These are phyloP conservation scores for Oopsacas minuta DNA, from an alignment of 37 sponge, comb jelly and placozoan species.

Conservation along the genomic window DNA sequence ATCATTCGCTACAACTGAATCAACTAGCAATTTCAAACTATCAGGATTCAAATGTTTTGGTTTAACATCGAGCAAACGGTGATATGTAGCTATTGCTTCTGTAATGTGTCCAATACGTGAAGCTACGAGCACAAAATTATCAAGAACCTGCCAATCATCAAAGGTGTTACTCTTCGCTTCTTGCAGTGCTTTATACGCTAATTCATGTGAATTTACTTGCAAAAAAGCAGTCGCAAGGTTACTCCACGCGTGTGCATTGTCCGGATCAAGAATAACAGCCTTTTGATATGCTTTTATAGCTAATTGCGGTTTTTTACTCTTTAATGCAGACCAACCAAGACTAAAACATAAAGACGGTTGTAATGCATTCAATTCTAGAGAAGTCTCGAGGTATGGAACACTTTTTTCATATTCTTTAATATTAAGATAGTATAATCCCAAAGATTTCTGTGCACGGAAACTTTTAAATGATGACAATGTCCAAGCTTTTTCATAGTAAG, in stretches of 20 bases:
- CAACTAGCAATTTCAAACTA: not conserved
- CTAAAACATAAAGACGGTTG: not conserved
- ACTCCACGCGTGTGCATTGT: conserved; percentile 10
- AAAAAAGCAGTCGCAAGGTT: not conserved
- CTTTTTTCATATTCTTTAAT: not conserved
- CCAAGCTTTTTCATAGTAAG: conserved; percentile 8
- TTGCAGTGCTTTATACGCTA: conserved; percentile 9
- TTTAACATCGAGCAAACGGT: not conserved
- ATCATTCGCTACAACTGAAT: not conserved
- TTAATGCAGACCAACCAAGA: not conserved
- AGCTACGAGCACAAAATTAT: not conserved
- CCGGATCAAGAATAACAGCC: not conserved
- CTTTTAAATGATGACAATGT: not conserved
- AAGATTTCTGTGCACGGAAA: not conserved
- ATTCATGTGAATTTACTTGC: not conserved
- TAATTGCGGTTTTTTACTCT: not conserved
- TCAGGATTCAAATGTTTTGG: conserved; percentile 11
- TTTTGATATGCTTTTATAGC: not conserved
- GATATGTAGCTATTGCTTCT: not conserved
- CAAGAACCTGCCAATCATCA: conserved; percentile 1
- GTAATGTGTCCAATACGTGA: not conserved
- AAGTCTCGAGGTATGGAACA: not conserved
- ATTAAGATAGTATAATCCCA: not conserved
- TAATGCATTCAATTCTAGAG: not conserved
- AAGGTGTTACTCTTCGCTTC: not conserved